Percentiles rank a stretch among this genome's conserved stretches.
Conservation (phyloP, 2,888 invertebrate species). For the Hirtodrosophila alboralis region DNA sequence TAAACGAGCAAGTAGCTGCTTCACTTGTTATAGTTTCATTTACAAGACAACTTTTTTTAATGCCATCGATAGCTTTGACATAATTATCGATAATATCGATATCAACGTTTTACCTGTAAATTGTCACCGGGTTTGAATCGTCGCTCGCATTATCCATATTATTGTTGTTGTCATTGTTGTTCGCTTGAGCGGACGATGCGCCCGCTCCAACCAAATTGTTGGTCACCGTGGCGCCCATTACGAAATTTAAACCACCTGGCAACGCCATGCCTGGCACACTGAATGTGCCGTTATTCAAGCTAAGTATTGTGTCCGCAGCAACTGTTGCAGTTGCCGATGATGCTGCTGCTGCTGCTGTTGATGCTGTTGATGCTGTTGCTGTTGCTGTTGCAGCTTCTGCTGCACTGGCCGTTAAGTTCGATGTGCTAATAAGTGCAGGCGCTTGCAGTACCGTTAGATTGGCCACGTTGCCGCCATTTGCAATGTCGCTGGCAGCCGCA, state of each 20-base stretch:
- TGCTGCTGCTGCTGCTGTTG: background rate
- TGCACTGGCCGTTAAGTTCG: conserved; percentile 12
- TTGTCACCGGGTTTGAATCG: conserved; percentile 93
- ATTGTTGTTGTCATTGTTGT: conserved; percentile 87
- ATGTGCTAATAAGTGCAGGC: conserved; percentile 12
- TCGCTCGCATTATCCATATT: conserved; percentile 93
- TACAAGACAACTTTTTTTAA: no score
- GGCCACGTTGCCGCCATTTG: conserved; percentile 9
- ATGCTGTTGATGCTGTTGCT: background rate
- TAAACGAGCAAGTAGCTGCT: no score
- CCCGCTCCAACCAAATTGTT: conserved; percentile 12
- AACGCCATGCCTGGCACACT: conserved; percentile 40
- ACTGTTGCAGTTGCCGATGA: conserved; percentile 6
- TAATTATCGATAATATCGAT: no score
- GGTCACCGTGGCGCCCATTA: conserved; percentile 59
- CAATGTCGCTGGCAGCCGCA: no score
- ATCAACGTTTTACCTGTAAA: conserved; percentile 90
- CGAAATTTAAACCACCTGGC: conserved; percentile 64
- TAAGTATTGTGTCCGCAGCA: conserved; percentile 70
- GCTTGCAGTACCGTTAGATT: conserved; percentile 34
- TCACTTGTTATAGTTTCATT: no score
- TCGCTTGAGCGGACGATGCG: conserved; percentile 35
- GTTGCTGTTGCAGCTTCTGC: conserved; percentile 12
- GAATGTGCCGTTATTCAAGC: conserved; percentile 37
- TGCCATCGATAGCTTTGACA: no score